A percentile compares a stretch with the other conserved stretches of the same genome.
Conservation (phyloP, 2,888 invertebrate species). For the Drosophila planitibia region DNA sequence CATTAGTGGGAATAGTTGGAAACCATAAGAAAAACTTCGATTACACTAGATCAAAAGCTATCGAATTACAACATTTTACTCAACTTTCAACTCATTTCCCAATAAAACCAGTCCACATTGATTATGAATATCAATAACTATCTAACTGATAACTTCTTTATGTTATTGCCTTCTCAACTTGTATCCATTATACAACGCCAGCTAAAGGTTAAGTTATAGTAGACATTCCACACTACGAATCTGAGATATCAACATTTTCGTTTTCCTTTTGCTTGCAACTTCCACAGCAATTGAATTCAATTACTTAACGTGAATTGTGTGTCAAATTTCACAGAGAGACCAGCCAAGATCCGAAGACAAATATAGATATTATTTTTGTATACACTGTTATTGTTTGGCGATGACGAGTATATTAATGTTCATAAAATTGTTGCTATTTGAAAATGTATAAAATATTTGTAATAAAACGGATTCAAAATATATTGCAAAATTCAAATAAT, state of each 20-base stretch:
- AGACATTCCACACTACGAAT: background rate
- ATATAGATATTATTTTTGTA: slow-evolving; percentile 44
- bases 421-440: background rate
- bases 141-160: background rate
- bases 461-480: background rate
- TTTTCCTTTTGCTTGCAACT: slow-evolving; percentile 4
- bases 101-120: slow-evolving; percentile 7
- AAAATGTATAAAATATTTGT: background rate
- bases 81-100: background rate
- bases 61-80: slow-evolving; percentile 8
- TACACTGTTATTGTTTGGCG: slow-evolving; percentile 8
- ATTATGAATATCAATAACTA: background rate
- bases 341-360: slow-evolving; percentile 31
- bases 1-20: slow-evolving; percentile 10
- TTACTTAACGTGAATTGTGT: slow-evolving; percentile 61
- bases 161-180: background rate
- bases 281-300: slow-evolving; percentile 64
- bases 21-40: background rate
- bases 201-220: background rate
- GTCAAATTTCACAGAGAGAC: slow-evolving; percentile 46
- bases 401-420: background rate
- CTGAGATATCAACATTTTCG: slow-evolving; percentile 11
- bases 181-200: slow-evolving; percentile 13
- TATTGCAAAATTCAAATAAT: background rate
- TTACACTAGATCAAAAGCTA: background rate